Base-by-base conservation (phyloP, 1,140 invertebrate species). In the Drosophila ercepeae region DNA sequence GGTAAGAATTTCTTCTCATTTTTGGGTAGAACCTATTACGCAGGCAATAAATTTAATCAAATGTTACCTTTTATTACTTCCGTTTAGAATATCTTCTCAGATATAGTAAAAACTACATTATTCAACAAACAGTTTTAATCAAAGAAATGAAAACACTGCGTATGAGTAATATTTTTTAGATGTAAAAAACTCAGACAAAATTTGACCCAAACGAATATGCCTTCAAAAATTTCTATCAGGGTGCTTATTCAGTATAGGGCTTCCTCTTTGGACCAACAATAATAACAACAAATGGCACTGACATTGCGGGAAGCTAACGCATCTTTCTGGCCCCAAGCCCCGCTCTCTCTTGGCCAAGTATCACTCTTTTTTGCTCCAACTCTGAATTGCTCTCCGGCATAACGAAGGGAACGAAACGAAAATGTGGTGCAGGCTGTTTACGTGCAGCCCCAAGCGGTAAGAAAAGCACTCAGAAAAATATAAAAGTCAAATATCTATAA, bases 271-370 rank as follows among this genome's bases (percentile, higher is more conserved):
- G 68, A 58, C 67, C 58, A 45, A 45, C 59, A 72, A 63, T 50
- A 73, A 48, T 64, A 72, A 63, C 55, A 73, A 48, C 64, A 84
- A 78, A 81, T 86, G 81, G 60, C 81, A 86, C 54, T 84, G 81
- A 86, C 81, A 84, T 73, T 86, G 81, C 46, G 59, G 48, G 23
- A 32, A 65, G 34, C 65, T 64, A 68, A 42, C 68, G 69, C 68
- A 72, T 72, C 68, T 72, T 54, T 50, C 32, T 53, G 57, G 50
- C 64, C 34, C 57, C 53, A 70, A 42, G 42, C 44, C 32, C 48
- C 21, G 3, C 19, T 18, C 48, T 19, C 18, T 16, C 42, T 18
- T 18, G 25, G 48, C 23, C 39, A 67, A 42, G 1, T 13, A 45
- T 55, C 53, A 46, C 58, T 25, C 23, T 45, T 29, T 29, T 7